Evolutionary conservation across 1,140 invertebrate genomes (phyloP).

Genomic region (Psilanteris sp.): DNA sequence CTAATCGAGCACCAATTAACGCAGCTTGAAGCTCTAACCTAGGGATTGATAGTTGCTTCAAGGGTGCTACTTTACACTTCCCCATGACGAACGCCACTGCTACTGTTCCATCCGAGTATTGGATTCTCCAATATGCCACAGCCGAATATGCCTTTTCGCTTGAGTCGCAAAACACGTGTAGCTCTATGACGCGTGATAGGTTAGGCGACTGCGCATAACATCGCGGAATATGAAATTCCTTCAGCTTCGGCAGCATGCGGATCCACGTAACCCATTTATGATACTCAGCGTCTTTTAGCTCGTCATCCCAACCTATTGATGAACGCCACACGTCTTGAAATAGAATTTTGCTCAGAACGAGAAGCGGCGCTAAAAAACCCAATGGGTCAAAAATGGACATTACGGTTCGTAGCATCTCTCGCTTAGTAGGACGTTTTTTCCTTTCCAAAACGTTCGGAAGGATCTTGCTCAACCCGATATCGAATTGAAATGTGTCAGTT

Average conservation of each 20-base stretch:
- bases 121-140: too few relatives aligned
- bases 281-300: not conserved
- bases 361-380: constrained; percentile 71
- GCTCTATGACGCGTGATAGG: too few relatives aligned
- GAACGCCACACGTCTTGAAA: constrained; percentile 70
- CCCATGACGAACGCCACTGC: too few relatives aligned
- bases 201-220: too few relatives aligned
- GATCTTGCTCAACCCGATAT: not conserved
- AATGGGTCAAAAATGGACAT: constrained; percentile 73
- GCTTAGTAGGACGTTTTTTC: constrained; percentile 70
- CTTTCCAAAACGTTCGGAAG: too few relatives aligned
- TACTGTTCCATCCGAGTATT: too few relatives aligned
- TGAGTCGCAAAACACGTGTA: too few relatives aligned
- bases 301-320: constrained; percentile 68
- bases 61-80: too few relatives aligned
- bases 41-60: too few relatives aligned
- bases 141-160: too few relatives aligned
- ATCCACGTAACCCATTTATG: not conserved
- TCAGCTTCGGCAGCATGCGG: not conserved
- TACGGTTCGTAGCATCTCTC: constrained; percentile 62
- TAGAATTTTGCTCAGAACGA: constrained; percentile 68
- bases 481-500: constrained; percentile 10
- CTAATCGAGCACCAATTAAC: too few relatives aligned
- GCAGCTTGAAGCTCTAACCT: too few relatives aligned
- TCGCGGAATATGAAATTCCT: not conserved